Conservation (phyloP, 2,888 invertebrate species). For the Magallana nippona region DNA sequence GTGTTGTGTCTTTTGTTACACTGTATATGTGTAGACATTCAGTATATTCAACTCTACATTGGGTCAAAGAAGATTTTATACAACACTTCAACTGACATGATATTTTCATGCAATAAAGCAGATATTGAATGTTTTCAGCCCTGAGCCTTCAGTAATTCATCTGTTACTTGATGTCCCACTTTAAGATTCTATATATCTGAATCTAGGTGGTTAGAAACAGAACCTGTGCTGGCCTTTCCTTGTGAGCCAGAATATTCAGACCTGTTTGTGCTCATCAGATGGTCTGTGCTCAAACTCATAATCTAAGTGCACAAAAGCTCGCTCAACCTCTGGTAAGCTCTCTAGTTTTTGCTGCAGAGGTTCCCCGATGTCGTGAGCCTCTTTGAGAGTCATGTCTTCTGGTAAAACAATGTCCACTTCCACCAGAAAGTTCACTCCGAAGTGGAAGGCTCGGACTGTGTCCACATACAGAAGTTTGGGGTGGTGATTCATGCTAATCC, state of each 20-base stretch:
- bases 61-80: no score
- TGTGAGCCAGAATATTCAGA: neutral
- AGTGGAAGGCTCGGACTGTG: conserved; percentile 82
- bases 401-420: conserved; percentile 81
- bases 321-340: conserved; percentile 80
- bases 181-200: no score
- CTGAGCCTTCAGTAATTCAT: no score
- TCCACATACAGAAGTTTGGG: conserved; percentile 78
- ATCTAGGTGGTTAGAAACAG: no score
- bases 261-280: conserved; percentile 49
- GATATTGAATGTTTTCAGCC: no score
- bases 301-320: conserved; percentile 82
- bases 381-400: conserved; percentile 79
- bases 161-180: no score
- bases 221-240: no score
- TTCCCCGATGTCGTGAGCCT: conserved; percentile 81
- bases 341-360: conserved; percentile 81
- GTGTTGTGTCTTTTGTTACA: no score
- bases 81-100: no score
- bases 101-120: no score
- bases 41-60: no score
- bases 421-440: conserved; percentile 80
- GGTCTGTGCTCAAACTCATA: conserved; percentile 75
- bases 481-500: conserved; percentile 78
- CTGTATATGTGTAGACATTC: no score